Conservation (phyloP, 2,797 vertebrate genomes). For the Sebastes baramenuke region DNA sequence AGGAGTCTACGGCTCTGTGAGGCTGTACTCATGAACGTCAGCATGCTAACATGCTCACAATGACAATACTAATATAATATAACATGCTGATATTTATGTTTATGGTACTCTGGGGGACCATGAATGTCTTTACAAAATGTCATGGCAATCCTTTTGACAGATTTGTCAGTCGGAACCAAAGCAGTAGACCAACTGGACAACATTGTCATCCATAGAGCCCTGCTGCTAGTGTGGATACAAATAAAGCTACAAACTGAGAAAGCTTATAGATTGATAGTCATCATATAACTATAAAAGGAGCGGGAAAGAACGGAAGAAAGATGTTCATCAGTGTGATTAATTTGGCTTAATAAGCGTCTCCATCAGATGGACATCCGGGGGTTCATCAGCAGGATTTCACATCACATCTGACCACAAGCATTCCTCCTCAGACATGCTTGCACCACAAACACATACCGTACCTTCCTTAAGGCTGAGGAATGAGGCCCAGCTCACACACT, state of each 20-base stretch:
- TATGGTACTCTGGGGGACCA: no score
- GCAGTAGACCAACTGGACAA: background rate
- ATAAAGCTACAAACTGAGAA: background rate
- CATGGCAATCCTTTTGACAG: background rate
- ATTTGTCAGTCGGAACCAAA: no score
- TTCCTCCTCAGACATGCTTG: conserved; percentile 28
- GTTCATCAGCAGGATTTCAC: conserved; percentile 27
- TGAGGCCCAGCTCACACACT: conserved; percentile 46
- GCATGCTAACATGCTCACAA: background rate
- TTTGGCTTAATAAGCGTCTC: background rate
- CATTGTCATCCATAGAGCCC: background rate
- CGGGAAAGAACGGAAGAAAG: background rate
- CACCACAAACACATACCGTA: conserved; percentile 40
- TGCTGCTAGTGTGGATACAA: background rate
- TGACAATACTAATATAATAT: background rate
- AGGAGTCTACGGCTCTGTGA: no score
- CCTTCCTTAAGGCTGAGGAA: conserved; percentile 49
- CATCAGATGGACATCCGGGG: conserved; percentile 7
- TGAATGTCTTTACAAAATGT: fast-evolving
- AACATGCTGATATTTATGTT: background rate
- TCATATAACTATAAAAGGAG: background rate
- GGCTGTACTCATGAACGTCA: no score
- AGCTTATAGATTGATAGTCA: background rate
- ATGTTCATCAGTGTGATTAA: conserved; percentile 12
- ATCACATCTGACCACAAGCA: conserved; percentile 46